Conservation (phyloP, 2,797 vertebrate genomes). For the Mycteria americana region DNA sequence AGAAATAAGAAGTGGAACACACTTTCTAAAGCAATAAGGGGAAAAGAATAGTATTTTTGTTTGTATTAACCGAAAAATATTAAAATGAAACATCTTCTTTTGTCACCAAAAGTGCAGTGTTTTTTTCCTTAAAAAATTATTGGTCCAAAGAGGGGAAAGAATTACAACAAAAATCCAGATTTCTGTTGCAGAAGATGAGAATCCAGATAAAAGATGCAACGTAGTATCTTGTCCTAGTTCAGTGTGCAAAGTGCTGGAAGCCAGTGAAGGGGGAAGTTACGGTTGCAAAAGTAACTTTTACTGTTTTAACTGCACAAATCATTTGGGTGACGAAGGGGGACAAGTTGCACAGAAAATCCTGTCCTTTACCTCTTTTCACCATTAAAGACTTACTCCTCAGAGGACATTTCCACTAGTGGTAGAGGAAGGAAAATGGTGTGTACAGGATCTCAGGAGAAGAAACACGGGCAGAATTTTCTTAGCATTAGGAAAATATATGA, state of each 20-base stretch:
- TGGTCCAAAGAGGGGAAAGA: background rate
- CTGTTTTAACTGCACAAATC: background rate
- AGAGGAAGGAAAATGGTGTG: background rate
- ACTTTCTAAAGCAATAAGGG: background rate
- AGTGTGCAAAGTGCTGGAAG: background rate
- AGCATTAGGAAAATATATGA: background rate
- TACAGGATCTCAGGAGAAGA: background rate
- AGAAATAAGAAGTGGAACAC: background rate
- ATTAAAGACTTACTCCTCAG: background rate
- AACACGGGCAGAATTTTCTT: background rate
- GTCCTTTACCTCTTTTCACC: background rate
- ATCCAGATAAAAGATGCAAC: background rate
- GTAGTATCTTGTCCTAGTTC: background rate
- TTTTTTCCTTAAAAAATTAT: background rate
- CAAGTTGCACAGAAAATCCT: background rate
- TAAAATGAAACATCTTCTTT: background rate
- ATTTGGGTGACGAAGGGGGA: background rate
- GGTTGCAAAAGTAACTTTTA: background rate
- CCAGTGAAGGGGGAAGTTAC: background rate
- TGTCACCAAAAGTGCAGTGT: background rate
- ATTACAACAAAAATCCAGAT: background rate
- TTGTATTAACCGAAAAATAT: background rate
- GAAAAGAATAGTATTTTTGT: background rate
- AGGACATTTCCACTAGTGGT: background rate
- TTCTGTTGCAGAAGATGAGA: background rate